phyloP scores from a whole-genome alignment of 2,797 vertebrate genomes.

The Hyperoplus lanceolatus region DNA sequence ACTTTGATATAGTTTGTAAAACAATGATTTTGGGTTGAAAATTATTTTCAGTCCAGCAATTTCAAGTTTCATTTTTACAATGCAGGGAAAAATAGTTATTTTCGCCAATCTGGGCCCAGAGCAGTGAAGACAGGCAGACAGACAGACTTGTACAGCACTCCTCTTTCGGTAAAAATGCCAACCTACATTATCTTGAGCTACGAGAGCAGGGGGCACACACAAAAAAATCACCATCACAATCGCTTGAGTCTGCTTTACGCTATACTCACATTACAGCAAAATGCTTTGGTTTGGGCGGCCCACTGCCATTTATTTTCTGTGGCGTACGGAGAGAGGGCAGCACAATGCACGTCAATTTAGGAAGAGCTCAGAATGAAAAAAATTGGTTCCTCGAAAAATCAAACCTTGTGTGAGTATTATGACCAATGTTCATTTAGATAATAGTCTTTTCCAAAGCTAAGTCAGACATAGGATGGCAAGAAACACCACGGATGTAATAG shows the following conservation, averaged over 20 bases:
- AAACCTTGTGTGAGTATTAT: conserved; percentile 38
- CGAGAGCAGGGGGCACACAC: conserved; percentile 42
- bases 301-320: conserved; percentile 67
- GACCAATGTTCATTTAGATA: conserved; percentile 47
- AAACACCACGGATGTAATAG: conserved; percentile 68
- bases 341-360: conserved; percentile 40
- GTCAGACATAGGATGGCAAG: conserved; percentile 50
- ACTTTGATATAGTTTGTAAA: too few species aligned
- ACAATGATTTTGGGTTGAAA: too few species aligned
- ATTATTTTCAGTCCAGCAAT: too few species aligned
- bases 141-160: conserved; percentile 68
- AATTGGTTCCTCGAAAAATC: conserved; percentile 13
- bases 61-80: too few species aligned
- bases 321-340: conserved; percentile 43
- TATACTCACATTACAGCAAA: conserved; percentile 68
- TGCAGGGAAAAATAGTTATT: conserved; percentile 44
- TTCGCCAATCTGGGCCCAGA: conserved; percentile 60
- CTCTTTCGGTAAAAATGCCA: conserved; percentile 58
- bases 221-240: conserved; percentile 31
- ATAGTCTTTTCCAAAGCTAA: conserved; percentile 31
- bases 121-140: conserved; percentile 70
- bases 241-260: conserved; percentile 66
- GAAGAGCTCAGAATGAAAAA: conserved; percentile 30
- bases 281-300: conserved; percentile 71
- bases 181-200: conserved; percentile 65